These are phyloP conservation scores for Aspiorhynchus laticeps DNA, from an alignment of 2,113 vertebrate species.

Conservation along the genomic window DNA sequence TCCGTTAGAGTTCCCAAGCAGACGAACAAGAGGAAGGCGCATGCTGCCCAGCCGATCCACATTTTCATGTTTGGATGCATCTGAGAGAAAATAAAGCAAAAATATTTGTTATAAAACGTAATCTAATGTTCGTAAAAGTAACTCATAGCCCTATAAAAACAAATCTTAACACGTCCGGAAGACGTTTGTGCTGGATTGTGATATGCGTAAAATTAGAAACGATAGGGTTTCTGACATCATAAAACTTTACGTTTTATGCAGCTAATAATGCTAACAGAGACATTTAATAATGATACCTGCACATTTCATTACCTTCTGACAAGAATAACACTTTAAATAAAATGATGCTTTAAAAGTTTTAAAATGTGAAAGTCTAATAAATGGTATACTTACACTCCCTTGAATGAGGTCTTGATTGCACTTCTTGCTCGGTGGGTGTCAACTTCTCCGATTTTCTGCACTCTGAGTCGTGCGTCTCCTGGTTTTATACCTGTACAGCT, in stretches of 20 bases:
- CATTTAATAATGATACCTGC: background rate
- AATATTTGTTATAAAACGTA: background rate
- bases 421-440: background rate
- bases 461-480: slow-evolving; percentile 3
- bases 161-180: background rate
- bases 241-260: too few species aligned
- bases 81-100: slow-evolving; percentile 63
- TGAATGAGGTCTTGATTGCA: slow-evolving; percentile 5
- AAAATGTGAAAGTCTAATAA: background rate
- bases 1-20: slow-evolving; percentile 88
- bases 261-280: background rate
- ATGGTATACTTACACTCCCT: background rate
- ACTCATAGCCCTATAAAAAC: background rate
- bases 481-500: slow-evolving; percentile 44
- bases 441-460: background rate
- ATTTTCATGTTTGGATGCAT: slow-evolving; percentile 86
- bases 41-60: slow-evolving; percentile 84
- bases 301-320: background rate
- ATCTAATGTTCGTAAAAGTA: background rate
- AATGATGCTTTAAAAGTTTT: background rate
- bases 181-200: background rate
- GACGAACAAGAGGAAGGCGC: slow-evolving; percentile 86
- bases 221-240: too few species aligned
- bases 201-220: background rate
- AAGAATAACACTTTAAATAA: background rate